These are phyloP conservation scores for Condylostylus longicornis DNA, from an alignment of 1,140 invertebrate species.

Conservation along the genomic window DNA sequence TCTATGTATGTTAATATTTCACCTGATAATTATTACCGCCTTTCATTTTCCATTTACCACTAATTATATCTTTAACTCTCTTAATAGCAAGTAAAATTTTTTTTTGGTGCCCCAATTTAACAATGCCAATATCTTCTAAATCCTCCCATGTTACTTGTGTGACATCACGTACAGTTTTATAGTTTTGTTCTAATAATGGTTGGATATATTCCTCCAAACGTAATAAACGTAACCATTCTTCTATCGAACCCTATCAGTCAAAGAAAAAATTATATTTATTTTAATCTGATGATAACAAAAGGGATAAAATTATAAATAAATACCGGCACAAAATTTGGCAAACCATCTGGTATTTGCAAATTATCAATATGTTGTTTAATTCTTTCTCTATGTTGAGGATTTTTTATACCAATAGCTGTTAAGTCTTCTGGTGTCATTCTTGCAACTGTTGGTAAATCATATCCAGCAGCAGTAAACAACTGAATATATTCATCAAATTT, in stretches of 20 bases:
- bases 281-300: too few relatives aligned
- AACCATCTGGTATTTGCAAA: slow-evolving; percentile 82
- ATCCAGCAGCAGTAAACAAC: slow-evolving; percentile 87
- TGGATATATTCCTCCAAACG: slow-evolving; percentile 82
- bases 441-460: slow-evolving; percentile 93
- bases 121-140: slow-evolving; percentile 95
- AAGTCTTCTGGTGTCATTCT: slow-evolving; percentile 94
- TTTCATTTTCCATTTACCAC: slow-evolving; percentile 52
- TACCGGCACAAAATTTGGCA: slow-evolving; percentile 84
- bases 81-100: slow-evolving; percentile 95
- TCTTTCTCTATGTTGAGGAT: slow-evolving; percentile 90
- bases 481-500: slow-evolving; percentile 93
- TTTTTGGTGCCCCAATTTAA: slow-evolving; percentile 92
- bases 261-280: too few relatives aligned
- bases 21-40: slow-evolving; percentile 28
- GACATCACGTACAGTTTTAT: slow-evolving; percentile 80
- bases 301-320: too few relatives aligned
- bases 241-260: slow-evolving; percentile 67
- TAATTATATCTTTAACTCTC: slow-evolving; percentile 83
- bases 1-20: not conserved
- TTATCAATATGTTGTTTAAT: slow-evolving; percentile 93
- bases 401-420: slow-evolving; percentile 79
- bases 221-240: slow-evolving; percentile 85
- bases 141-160: slow-evolving; percentile 97
- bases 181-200: slow-evolving; percentile 80